These are phyloP conservation scores for Acridotheres tristis DNA, from an alignment of 2,797 vertebrate genomes.

Conservation along the genomic window DNA sequence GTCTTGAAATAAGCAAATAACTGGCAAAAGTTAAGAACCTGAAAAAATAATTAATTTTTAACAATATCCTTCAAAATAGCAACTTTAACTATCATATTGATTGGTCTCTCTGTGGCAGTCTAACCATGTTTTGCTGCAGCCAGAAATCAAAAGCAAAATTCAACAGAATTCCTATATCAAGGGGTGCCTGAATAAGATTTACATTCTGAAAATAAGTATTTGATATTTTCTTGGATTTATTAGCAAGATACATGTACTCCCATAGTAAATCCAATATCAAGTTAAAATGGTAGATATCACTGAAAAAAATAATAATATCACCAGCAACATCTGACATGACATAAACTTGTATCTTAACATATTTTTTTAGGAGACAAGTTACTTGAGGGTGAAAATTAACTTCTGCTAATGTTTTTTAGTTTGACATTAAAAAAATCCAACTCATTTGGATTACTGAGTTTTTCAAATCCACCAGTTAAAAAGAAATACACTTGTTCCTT, in stretches of 20 bases:
- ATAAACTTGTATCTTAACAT: background rate
- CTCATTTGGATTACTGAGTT: background rate
- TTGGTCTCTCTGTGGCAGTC: background rate
- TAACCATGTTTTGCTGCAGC: background rate
- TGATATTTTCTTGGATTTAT: background rate
- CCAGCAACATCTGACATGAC: background rate
- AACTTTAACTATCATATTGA: background rate
- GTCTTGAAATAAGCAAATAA: background rate
- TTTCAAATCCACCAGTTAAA: background rate
- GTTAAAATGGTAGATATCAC: background rate
- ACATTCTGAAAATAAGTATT: background rate
- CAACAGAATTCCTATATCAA: background rate
- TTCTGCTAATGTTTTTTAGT: background rate
- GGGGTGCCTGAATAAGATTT: background rate
- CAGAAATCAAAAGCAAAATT: background rate
- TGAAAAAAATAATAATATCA: background rate
- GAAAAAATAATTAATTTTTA: background rate
- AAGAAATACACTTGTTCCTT: background rate
- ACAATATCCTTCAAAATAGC: background rate
- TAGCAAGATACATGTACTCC: background rate
- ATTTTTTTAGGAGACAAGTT: background rate
- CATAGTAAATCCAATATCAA: background rate
- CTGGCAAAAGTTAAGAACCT: background rate
- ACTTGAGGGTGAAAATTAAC: background rate
- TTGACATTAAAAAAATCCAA: background rate